phyloP scores from a whole-genome alignment of 2,888 invertebrate genomes.

The Gari tellinella region DNA sequence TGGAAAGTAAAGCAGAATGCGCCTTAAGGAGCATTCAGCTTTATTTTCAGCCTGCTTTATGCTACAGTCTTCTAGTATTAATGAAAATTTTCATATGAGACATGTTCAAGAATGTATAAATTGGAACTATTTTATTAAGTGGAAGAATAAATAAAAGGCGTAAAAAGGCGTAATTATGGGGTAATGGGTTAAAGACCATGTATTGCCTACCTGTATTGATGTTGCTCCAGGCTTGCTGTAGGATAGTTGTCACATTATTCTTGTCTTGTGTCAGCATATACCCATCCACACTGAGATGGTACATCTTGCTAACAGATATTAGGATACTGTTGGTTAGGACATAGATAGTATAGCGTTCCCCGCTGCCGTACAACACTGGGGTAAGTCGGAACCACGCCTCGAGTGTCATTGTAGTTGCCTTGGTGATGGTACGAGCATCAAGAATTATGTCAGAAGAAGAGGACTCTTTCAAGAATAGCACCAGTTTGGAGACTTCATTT shows the following conservation, averaged over 20 bases:
- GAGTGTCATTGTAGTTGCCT: constrained; percentile 10
- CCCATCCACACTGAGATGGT: constrained; percentile 37
- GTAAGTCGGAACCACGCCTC: constrained; percentile 33
- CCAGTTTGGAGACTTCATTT: constrained; percentile 37
- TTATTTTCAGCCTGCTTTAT: no score
- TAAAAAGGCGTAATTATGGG: no score
- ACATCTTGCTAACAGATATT: constrained; percentile 30
- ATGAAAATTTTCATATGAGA: no score
- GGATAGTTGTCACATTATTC: constrained; percentile 15
- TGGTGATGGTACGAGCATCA: constrained; percentile 35
- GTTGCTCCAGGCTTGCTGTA: constrained; percentile 32
- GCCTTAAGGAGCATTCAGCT: no score
- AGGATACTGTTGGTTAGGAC: constrained; percentile 11
- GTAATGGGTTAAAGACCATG: no score
- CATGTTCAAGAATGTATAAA: no score
- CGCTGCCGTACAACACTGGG: constrained; percentile 31
- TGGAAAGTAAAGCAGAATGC: no score
- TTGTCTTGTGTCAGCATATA: constrained; percentile 41
- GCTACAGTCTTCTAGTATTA: no score
- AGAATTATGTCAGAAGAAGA: constrained; percentile 5
- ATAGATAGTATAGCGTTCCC: constrained; percentile 29
- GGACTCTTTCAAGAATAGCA: constrained; percentile 27
- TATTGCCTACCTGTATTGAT: constrained; percentile 27
- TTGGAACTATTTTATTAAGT: no score
- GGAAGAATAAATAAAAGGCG: no score